Evolutionary conservation across 2,113 vertebrate genomes (phyloP).

Genomic region (Varanus salvator): DNA sequence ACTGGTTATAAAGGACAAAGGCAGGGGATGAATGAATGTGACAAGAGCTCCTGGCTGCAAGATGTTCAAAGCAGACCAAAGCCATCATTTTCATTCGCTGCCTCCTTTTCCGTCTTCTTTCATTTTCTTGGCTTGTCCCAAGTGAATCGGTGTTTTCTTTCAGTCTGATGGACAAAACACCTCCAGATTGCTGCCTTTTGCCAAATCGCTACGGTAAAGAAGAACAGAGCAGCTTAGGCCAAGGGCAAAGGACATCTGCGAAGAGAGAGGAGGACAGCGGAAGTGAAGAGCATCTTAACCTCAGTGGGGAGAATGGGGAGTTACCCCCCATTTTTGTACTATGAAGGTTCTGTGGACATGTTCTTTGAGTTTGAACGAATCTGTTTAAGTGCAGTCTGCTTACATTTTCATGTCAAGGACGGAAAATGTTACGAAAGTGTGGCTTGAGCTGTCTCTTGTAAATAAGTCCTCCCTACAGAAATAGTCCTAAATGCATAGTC

Average conservation of each 20-base stretch:
- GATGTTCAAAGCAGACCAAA: too few relatives aligned
- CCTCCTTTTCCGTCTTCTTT: background rate
- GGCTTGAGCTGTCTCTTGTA: constrained; percentile 49
- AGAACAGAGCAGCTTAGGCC: constrained; percentile 14
- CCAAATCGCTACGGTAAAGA: constrained; percentile 10
- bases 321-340: background rate
- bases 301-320: background rate
- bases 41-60: too few relatives aligned
- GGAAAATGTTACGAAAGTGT: constrained; percentile 60
- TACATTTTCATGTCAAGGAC: constrained; percentile 74
- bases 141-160: background rate
- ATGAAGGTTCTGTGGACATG: background rate
- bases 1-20: too few relatives aligned
- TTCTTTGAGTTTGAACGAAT: background rate
- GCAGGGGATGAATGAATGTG: too few relatives aligned
- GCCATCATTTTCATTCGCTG: background rate
- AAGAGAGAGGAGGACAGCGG: constrained; percentile 19
- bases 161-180: constrained; percentile 24
- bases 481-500: constrained; percentile 54
- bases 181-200: constrained; percentile 14
- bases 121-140: background rate
- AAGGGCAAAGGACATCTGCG: constrained; percentile 6
- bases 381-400: background rate
- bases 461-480: constrained; percentile 42
- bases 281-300: background rate